Conservation (phyloP, 37 sponge, comb jelly and placozoan species). For the Hexactinellida sp. region DNA sequence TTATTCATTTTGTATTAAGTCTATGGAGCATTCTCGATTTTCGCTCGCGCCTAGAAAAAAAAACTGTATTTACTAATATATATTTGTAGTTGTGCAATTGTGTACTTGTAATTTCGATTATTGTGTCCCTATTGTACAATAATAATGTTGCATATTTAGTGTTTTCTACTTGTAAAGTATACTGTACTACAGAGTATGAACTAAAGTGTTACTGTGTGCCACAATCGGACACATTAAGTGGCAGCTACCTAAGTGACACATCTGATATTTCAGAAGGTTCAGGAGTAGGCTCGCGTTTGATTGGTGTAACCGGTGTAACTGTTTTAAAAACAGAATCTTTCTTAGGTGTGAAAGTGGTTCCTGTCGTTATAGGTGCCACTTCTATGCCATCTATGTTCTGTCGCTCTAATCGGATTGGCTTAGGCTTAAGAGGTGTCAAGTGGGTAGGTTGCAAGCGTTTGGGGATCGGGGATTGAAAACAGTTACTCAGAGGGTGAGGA, state of each 20-base stretch:
- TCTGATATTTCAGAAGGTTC: slow-evolving; percentile 15
- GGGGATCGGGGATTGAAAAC: not conserved
- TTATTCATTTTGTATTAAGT: no score
- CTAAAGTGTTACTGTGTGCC: no score
- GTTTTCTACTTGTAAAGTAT: no score
- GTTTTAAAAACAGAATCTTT: slow-evolving; percentile 3
- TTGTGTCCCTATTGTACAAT: no score
- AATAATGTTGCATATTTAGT: no score
- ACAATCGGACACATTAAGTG: no score
- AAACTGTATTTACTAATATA: no score
- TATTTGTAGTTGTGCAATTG: no score
- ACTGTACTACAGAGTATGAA: no score
- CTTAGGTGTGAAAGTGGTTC: not conserved
- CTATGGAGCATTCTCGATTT: no score
- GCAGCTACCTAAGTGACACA: not conserved
- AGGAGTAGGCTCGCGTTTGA: not conserved
- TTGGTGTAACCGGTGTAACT: not conserved
- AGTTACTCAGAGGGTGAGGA: not conserved
- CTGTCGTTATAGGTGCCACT: not conserved
- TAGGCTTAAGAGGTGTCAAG: not conserved
- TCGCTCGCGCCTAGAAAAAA: no score
- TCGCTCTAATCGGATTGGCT: not conserved
- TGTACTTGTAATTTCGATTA: no score
- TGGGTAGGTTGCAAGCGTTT: not conserved
- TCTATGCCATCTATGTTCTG: not conserved